Base-by-base conservation (phyloP, 2,113 vertebrate species). In the Plotosus lineatus region DNA sequence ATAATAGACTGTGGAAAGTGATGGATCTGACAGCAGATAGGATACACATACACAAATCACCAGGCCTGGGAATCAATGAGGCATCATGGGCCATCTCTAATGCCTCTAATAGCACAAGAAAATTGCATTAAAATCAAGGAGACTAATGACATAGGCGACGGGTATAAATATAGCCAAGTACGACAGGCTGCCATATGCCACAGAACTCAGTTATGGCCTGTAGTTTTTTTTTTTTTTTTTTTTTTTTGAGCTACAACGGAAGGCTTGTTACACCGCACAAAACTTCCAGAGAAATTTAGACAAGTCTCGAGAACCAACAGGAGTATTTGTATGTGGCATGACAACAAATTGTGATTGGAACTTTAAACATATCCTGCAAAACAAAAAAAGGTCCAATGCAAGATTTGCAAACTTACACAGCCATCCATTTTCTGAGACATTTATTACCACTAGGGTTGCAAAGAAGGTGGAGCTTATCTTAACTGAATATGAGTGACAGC, bases 31-130 rank as follows among this genome's bases (percentile, higher is more conserved):
- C 79, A 50, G 83, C 61, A 66, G 40, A 71, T 76, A 31, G 48
- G 61, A 78, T 48, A n/a, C 19, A 75, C 72, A 58, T 28, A 33
- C 66, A 40, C 55, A 23, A 12, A 56, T 38, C 26, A 74, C 40
- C 74, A 77, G 75, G 63, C 65, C 72, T 77, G 53, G 15, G 77
- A 83, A 86, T 85, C 82, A 83, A 88, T 86, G 78, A 83, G 71
- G 72, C 75, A 85, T 85, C 81, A 58, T 33, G 55, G 78, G 72
- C 42, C 60, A 60, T 82, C 74, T 83, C 60, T 74, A 78, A 76
- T 79, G 58, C 53, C 75, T 81, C 58, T 56, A 82, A 83, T 78
- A 79, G 83, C 51, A 77, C 74, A 51, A 61, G 68, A 68, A 61
- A 81, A 84, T 71, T 56, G 63, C 55, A 88, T 86, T 85, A 86